Evolutionary conservation across 2,888 invertebrate species (phyloP), one percentile per base, ranked within the genome.

Genomic region (Nemapogon koenigi): DNA sequence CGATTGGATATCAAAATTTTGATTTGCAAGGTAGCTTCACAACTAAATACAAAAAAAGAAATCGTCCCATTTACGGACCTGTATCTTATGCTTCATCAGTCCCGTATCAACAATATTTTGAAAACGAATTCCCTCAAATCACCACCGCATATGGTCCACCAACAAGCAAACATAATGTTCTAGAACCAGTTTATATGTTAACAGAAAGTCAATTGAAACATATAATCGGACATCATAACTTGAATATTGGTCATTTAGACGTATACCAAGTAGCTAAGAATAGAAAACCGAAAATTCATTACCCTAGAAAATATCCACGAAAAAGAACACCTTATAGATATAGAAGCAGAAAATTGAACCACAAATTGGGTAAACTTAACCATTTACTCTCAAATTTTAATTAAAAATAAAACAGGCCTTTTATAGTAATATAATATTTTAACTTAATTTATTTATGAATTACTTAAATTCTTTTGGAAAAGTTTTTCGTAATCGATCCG

Each of bases 141-240:
- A n/a, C n/a, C n/a, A 39, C 40, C 4, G 44, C 45, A 38, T 41
- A 46, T 18, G 46, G 46, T 8, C n/a, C 46, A 29, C 46, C 51
- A 11, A 13, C 32, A 32, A 32, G 4, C n/a, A n/a, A n/a, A 4
- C 11, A 29, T 4, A 4, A 18, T 3, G 26, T 31, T 8, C 32
- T 64, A 14, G 75, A 78, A 46, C 75, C 76, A 0, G 59, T 76
- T 0, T 76, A 73, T 33, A 59, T 78, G 57, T 41, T 78, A 7
- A 72, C 75, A 1, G 61, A 68, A 40, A 53, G 67, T 0, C 73
- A 78, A 35, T 44, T 78, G 2, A 67, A 68, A 47, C 58, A 58
- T 16, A 43, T 78, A 1, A 49, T 73, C 2, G 69, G 70, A 0
- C 61, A 67, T 35, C 62, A 68, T 27, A 70, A 69, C 42, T 45